Conservation (phyloP, 2,797 vertebrate genomes). For the Malacoraja senta region DNA sequence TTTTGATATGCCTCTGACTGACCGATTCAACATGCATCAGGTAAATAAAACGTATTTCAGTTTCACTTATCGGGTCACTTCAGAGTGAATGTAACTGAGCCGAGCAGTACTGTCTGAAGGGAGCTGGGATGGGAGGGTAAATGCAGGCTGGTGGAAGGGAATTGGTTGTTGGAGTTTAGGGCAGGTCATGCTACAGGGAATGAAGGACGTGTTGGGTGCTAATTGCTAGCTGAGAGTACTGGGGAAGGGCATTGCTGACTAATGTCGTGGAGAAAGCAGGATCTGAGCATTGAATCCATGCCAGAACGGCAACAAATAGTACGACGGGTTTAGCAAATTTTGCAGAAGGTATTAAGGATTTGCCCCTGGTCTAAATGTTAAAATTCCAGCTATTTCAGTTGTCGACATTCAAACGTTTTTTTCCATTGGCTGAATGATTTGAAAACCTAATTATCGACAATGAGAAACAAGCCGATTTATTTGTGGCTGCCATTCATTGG, state of each 20-base stretch:
- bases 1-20: not conserved
- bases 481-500: not conserved
- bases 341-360: not conserved
- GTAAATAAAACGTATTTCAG: not conserved
- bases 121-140: slow-evolving; percentile 67
- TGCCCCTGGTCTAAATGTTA: not conserved
- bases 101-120: slow-evolving; percentile 65
- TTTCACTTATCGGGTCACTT: slow-evolving; percentile 36
- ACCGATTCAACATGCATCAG: not conserved
- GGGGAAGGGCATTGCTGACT: not conserved
- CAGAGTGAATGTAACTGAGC: not conserved
- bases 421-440: not conserved
- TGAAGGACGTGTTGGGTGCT: too few species aligned
- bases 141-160: slow-evolving; percentile 55
- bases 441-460: not conserved
- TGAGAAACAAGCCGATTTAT: too few species aligned
- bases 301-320: slow-evolving; percentile 54
- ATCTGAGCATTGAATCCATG: slow-evolving; percentile 52
- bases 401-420: not conserved
- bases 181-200: too few species aligned
- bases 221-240: slow-evolving; percentile 73
- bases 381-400: not conserved
- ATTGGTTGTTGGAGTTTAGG: too few species aligned
- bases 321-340: slow-evolving; percentile 75
- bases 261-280: not conserved